Base-by-base conservation (phyloP, 2,888 invertebrate genomes). In the Phrixothrix hirtus region DNA sequence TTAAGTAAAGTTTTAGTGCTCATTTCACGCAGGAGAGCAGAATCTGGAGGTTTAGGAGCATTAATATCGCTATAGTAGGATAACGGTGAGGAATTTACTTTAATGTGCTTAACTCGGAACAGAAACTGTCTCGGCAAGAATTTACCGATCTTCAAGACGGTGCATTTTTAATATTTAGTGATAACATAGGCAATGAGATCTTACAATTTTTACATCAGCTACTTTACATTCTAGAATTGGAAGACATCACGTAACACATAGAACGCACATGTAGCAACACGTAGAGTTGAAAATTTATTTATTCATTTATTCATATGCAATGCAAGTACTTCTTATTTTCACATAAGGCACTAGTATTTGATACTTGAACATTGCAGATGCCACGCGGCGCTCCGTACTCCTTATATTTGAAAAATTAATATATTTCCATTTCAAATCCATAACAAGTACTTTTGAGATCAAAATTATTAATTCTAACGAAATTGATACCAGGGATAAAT, bases 1-100 rank as follows among this genome's bases (percentile, higher is more conserved):
- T 62, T 62, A 63, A 58, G 62, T 59, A 58, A 59, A 59, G 59
- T 63, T 60, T 60, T 61, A 64, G 61, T 64, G 55, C 58, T 62
- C 62, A 62, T 63, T 63, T 61, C 60, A 58, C 60, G 61, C 53
- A 58, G 58, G 57, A 56, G 55, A 53, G 57, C 53, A 50, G 57
- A 57, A 55, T 55, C 54, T 55, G 37, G 55, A 45, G 55, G 49
- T 55, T 49, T 49, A 55, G 44, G 38, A 35, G 49, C 41, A 55
- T 55, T 55, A 55, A 55, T 55, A 50, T 43, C 55, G 35, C 43
- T 55, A 49, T 55, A 50, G 43, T 45, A 41, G 45, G 49, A 49
- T 55, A 49, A 47, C 41, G 44, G 36, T 32, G 21, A 34, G 55
- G 44, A 55, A 55, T 55, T 54, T 39, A 31, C 49, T 49, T 45